Conservation (phyloP, 1,140 invertebrate genomes). For the Solen grandis region DNA sequence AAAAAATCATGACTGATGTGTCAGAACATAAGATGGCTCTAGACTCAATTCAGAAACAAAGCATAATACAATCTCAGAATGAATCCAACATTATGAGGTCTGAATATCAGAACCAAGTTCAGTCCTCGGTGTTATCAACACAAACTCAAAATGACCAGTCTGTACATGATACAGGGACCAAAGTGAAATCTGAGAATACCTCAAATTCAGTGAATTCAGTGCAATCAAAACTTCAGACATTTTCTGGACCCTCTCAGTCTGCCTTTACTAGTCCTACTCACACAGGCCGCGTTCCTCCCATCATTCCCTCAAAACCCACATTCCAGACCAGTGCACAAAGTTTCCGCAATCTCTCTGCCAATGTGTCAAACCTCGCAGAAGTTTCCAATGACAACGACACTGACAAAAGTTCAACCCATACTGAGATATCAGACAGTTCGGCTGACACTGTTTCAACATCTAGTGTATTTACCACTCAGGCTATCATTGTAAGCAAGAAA, state of each 20-base stretch:
- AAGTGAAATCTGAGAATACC: background rate
- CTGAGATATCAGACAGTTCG: constrained; percentile 23
- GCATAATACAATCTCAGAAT: constrained; percentile 46
- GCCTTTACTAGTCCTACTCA: constrained; percentile 49
- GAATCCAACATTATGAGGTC: constrained; percentile 14
- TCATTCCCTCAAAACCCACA: constrained; percentile 58
- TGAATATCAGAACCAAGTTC: constrained; percentile 55
- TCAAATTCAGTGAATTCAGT: constrained; percentile 16
- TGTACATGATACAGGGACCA: no score
- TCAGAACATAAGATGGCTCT: constrained; percentile 66
- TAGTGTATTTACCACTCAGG: constrained; percentile 39
- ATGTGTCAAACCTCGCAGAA: constrained; percentile 39
- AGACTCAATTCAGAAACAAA: constrained; percentile 71
- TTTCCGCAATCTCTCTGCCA: constrained; percentile 43
- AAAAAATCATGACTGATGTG: constrained; percentile 74
- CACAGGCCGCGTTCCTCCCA: constrained; percentile 59
- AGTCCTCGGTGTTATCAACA: background rate
- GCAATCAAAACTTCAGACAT: constrained; percentile 31
- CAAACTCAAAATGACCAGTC: background rate
- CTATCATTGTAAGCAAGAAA: constrained; percentile 41
- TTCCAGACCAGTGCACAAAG: constrained; percentile 19
- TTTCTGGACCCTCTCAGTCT: constrained; percentile 23
- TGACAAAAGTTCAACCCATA: background rate
- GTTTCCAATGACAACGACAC: background rate
- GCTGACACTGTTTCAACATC: constrained; percentile 30